Evolutionary conservation across 2,113 vertebrate genomes (phyloP).

Genomic region (Lophius piscatorius): DNA sequence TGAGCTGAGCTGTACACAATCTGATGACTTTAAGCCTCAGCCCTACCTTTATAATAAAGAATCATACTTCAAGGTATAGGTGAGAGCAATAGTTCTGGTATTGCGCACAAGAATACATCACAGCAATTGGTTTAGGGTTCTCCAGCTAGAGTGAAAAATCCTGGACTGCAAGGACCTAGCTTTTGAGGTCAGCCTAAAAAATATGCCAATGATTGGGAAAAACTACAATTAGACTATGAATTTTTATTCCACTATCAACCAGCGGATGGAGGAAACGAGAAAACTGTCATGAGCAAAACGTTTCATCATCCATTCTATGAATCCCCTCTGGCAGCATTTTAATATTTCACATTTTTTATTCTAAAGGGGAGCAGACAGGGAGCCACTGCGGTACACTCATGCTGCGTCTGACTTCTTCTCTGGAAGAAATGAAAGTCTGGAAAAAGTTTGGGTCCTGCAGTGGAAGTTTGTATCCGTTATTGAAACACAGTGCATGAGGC

Average conservation of each 20-base stretch:
- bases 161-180: not conserved
- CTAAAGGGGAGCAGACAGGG: constrained; percentile 33
- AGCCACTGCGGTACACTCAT: not conserved
- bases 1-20: constrained; percentile 31
- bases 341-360: constrained; percentile 21
- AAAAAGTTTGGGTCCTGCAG: not conserved
- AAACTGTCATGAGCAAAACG: constrained; percentile 18
- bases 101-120: constrained; percentile 10
- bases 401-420: constrained; percentile 20
- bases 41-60: constrained; percentile 18
- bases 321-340: constrained; percentile 36
- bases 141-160: constrained; percentile 7
- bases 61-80: constrained; percentile 4
- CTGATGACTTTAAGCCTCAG: constrained; percentile 35
- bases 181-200: too few species aligned
- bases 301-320: constrained; percentile 36
- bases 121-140: not conserved
- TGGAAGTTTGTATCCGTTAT: not conserved
- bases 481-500: not conserved
- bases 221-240: not conserved
- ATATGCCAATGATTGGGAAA: not conserved
- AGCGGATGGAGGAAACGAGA: constrained; percentile 13
- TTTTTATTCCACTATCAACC: constrained; percentile 7
- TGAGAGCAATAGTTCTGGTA: not conserved
- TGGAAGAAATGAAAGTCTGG: not conserved